Conservation (phyloP, 2,888 invertebrate genomes). For the Argynnis bischoffii region DNA sequence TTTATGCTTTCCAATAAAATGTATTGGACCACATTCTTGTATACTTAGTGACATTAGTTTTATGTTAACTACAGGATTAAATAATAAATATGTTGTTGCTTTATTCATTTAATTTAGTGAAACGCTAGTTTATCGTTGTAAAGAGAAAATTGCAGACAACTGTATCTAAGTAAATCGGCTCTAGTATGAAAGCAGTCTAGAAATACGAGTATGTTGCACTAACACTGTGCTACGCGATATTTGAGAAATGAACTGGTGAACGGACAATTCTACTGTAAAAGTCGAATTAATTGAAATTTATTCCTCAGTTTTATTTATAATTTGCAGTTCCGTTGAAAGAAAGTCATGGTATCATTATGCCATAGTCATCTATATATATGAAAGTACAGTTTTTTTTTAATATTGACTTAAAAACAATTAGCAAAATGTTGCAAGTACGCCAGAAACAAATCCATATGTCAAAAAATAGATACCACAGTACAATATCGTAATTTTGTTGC, state of each 20-base stretch:
- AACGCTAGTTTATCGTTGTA: slow-evolving; percentile 7
- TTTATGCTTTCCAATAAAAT: slow-evolving; percentile 41
- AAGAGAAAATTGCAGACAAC: slow-evolving; percentile 20
- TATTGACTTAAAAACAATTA: not conserved
- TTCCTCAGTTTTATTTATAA: too few relatives aligned
- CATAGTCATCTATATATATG: too few relatives aligned
- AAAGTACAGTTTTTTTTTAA: too few relatives aligned
- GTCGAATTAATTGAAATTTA: not conserved
- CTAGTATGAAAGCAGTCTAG: slow-evolving; percentile 11
- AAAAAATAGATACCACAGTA: slow-evolving; percentile 35
- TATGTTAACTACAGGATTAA: slow-evolving; percentile 27
- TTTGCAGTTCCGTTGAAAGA: too few relatives aligned
- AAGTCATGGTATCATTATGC: too few relatives aligned
- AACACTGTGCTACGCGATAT: slow-evolving; percentile 10
- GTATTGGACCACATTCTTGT: slow-evolving; percentile 42
- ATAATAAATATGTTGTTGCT: slow-evolving; percentile 4
- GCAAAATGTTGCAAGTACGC: not conserved
- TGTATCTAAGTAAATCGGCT: slow-evolving; percentile 13
- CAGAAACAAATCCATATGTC: slow-evolving; percentile 26
- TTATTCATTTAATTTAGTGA: slow-evolving; percentile 21
- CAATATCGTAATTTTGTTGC: slow-evolving; percentile 34
- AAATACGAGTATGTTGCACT: slow-evolving; percentile 7
- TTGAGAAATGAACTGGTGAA: slow-evolving; percentile 1
- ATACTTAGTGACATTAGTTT: slow-evolving; percentile 32
- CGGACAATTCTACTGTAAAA: not conserved